These are phyloP conservation scores for Thysanoteuthis rhombus DNA, from an alignment of 2,888 invertebrate genomes.

Conservation along the genomic window DNA sequence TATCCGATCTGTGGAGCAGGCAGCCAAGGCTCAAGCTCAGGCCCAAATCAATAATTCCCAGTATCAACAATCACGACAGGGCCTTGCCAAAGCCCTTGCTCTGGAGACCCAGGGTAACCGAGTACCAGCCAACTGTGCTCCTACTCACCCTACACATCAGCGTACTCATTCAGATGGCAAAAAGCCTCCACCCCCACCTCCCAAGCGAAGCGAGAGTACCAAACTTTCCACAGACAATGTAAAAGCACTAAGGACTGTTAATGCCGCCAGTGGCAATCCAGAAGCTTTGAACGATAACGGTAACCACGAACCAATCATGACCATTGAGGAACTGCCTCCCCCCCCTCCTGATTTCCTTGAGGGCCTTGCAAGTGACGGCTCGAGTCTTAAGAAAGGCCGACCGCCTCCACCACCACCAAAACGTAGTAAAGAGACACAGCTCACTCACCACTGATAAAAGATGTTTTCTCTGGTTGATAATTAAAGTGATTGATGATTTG, in stretches of 20 bases:
- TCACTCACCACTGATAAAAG: slow-evolving; percentile 40
- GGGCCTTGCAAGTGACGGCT: slow-evolving; percentile 44
- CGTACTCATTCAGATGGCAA: slow-evolving; percentile 36
- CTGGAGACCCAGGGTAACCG: slow-evolving; percentile 33
- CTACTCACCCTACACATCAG: slow-evolving; percentile 34
- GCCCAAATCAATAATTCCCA: slow-evolving; percentile 18
- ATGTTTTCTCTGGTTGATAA: background rate
- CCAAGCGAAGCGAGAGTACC: slow-evolving; percentile 57
- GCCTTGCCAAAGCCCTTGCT: slow-evolving; percentile 20
- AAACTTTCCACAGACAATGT: slow-evolving; percentile 46
- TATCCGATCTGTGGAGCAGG: slow-evolving; percentile 30
- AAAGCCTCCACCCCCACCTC: slow-evolving; percentile 57
- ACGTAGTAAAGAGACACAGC: slow-evolving; percentile 57
- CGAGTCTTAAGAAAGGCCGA: slow-evolving; percentile 42
- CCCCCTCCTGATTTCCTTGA: slow-evolving; percentile 62
- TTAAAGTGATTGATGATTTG: background rate
- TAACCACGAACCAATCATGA: slow-evolving; percentile 51
- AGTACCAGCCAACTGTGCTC: slow-evolving; percentile 39
- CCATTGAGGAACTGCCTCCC: slow-evolving; percentile 62
- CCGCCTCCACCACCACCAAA: slow-evolving; percentile 60
- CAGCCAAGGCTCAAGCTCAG: slow-evolving; percentile 35
- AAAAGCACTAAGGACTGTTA: slow-evolving; percentile 24
- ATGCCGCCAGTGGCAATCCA: background rate
- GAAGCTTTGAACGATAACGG: slow-evolving; percentile 48
- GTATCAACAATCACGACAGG: slow-evolving; percentile 30